Evolutionary conservation across 1,140 invertebrate species (phyloP), one percentile per base, ranked within the genome.

Genomic region (Nephila pilipes): DNA sequence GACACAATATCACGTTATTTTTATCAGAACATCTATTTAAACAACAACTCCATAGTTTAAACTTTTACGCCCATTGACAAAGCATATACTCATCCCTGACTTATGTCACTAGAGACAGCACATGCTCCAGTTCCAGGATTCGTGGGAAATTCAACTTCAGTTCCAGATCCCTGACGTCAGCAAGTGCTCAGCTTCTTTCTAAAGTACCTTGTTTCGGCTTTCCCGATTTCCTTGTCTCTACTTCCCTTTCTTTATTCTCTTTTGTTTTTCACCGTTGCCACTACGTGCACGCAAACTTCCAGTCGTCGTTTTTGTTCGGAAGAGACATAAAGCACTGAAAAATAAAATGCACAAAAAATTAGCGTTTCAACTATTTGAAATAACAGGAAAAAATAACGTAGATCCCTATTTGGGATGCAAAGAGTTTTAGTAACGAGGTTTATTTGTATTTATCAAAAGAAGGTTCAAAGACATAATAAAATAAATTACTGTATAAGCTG

Each of bases 181-280:
- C 89, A 91, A 38, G 75, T 25, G 16, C 32, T 46, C 55, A n/a
- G 54, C 54, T 85, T 25, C 85, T 88, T 46, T 29, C 87, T 69
- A 89, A 79, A 89, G 87, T 89, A 36, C 89, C 89, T 91, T 80
- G 88, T 90, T 90, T 90, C 46, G 65, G 65, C 87, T 90, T 80
- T 90, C 69, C 54, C 12, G 58, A 29, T 57, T 57, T 32, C 58
- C 55, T 65, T 69, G 57, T 25, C 22, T 54, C 22, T 54, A 25
- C 60, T 79, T 57, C 29, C 36, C 54, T 55, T 80, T 80, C 65
- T 87, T 46, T 87, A 25, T 38, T 38, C 25, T 54, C 14, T 87
- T 65, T 32, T 63, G 36, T 87, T 87, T 46, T 32, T 58, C 55
- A 55, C 65, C 25, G 29, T 58, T 57, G 69, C 65, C n/a, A 69